Percentiles rank a stretch among this genome's conserved stretches.
These are phyloP conservation scores for Oostethus manadensis DNA, from an alignment of 2,113 vertebrate species.

Conservation along the genomic window DNA sequence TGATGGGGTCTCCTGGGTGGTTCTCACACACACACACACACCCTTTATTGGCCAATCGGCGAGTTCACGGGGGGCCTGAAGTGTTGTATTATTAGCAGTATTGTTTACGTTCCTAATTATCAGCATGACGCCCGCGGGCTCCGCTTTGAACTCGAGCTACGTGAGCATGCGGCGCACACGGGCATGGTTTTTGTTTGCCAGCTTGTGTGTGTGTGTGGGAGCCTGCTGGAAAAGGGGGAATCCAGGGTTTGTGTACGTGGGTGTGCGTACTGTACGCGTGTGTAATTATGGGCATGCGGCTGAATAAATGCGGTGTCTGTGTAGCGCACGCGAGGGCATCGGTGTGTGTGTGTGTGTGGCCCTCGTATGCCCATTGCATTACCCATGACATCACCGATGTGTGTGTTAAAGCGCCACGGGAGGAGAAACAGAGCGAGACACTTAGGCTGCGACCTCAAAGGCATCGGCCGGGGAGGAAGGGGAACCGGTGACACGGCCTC, in stretches of 20 bases:
- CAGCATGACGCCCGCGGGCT: conserved; percentile 33
- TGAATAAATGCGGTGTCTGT: conserved; percentile 64
- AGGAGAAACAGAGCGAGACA: conserved; percentile 65
- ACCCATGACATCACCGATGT: conserved; percentile 58
- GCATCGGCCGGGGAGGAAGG: conserved; percentile 63
- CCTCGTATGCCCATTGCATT: conserved; percentile 68
- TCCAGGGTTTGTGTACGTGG: conserved; percentile 66
- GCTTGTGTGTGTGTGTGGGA: conserved; percentile 37
- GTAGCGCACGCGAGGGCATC: conserved; percentile 48
- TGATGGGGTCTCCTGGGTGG: conserved; percentile 77
- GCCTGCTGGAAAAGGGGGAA: conserved; percentile 65
- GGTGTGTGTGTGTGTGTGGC: conserved; percentile 70
- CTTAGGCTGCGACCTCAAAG: conserved; percentile 66
- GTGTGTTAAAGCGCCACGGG: conserved; percentile 62
- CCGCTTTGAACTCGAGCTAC: conserved; percentile 34
- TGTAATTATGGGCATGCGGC: conserved; percentile 70
- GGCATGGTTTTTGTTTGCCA: conserved; percentile 48
- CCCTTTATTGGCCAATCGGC: too few species aligned
- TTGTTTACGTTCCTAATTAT: too few species aligned
- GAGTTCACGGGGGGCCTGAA: too few species aligned
- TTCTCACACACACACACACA: conserved; percentile 33
- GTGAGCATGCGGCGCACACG: conserved; percentile 19
- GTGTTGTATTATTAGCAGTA: too few species aligned
- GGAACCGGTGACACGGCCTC: conserved; percentile 66
- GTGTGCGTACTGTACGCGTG: conserved; percentile 62